Base-by-base conservation (phyloP, 2,888 invertebrate species). In the Erebia palarica region DNA sequence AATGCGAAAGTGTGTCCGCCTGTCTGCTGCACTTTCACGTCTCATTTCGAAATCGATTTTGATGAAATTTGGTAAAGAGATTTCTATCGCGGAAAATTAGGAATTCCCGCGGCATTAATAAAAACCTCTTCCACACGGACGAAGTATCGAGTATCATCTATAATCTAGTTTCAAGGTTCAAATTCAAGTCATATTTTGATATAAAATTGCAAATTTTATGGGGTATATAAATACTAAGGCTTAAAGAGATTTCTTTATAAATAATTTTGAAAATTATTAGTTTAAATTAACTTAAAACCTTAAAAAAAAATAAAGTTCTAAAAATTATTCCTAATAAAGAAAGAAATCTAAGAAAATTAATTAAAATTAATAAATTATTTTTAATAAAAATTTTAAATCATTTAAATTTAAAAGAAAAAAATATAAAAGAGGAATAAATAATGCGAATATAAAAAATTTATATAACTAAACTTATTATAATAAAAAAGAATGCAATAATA, bases 261-360 rank as follows among this genome's bases (percentile, higher is more conserved):
- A 91, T 86, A 94, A 92, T 94, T 95, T 94, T 95, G 94, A 95
- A 94, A 94, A 94, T 87, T 94, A 92, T 89, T 91, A 94, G 94
- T 94, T 94, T 94, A 21, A 78, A 72, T 76, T 94, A 94, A 94
- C 94, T 94, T 94, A 94, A 94, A 94, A 90, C 89, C 92, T 94
- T 94, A 88, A 72, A 82, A 72, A 81, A 87, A 84, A 86, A 84
- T 77, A 89, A 83, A 70, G 86, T 89, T 86, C 85, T 87, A 65
- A 88, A 61, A 79, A 87, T 86, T 82, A 57, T 57, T 21, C 57
- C 57, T 57, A 57, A 57, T 21, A 57, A 21, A 5, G 21, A 57
- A 13, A 57, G 11, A 21, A 57, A 57, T 21, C 57, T 57, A 21
- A 57, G 13, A 57, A 57, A 57, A 57, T 84, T 86, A 80, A 85